Conservation (phyloP, 2,113 vertebrate genomes). For the Dolichallabes microphthalmus region DNA sequence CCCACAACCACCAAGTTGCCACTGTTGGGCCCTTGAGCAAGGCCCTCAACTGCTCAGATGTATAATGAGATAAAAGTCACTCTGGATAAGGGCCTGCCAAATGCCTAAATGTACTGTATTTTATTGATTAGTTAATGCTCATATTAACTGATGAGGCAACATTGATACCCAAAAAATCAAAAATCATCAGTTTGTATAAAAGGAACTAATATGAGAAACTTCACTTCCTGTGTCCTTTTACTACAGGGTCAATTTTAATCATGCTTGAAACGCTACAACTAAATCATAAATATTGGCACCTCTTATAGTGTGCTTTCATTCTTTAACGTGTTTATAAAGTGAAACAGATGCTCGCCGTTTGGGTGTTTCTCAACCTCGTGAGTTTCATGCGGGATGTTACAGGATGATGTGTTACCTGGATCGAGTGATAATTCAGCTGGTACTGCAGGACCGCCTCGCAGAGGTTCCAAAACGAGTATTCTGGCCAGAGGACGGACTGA, state of each 20-base stretch:
- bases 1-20: too few relatives aligned
- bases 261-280: not conserved
- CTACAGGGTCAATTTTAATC: not conserved
- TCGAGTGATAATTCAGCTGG: conserved; percentile 84
- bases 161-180: not conserved
- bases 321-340: not conserved
- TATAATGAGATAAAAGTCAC: too few relatives aligned
- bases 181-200: not conserved
- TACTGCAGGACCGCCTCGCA: conserved; percentile 94
- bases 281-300: too few relatives aligned
- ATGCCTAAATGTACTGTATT: too few relatives aligned
- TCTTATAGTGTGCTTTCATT: not conserved
- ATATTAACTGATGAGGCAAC: not conserved
- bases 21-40: too few relatives aligned
- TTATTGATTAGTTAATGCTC: not conserved
- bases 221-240: not conserved
- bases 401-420: conserved; percentile 78
- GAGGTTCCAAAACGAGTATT: conserved; percentile 97
- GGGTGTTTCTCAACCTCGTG: not conserved
- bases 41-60: too few relatives aligned
- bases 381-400: not conserved
- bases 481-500: conserved; percentile 93
- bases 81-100: too few relatives aligned
- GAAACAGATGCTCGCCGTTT: not conserved
- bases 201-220: not conserved